Evolutionary conservation across 2,888 invertebrate species (phyloP).

Genomic region (Watsonalla cultraria): DNA sequence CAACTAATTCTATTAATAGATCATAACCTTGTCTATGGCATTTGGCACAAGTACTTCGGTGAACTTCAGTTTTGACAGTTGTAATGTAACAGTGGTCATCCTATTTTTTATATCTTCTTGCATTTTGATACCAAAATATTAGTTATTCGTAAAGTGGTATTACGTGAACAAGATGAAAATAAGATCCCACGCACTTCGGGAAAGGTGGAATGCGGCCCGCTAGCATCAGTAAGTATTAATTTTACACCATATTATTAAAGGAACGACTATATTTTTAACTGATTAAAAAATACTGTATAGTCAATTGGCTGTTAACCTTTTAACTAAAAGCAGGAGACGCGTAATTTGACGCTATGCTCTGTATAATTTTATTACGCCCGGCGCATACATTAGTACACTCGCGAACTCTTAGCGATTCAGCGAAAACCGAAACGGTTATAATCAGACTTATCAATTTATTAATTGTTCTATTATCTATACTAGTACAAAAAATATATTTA

Average conservation of each 20-base stretch:
- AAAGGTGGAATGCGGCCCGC: slow-evolving; percentile 74
- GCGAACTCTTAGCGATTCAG: slow-evolving; percentile 1
- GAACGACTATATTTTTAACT: slow-evolving; percentile 73
- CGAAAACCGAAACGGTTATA: slow-evolving; percentile 17
- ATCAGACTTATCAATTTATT: slow-evolving; percentile 59
- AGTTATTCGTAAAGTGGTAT: slow-evolving; percentile 75
- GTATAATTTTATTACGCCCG: slow-evolving; percentile 76
- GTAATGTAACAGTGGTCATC: slow-evolving; percentile 74
- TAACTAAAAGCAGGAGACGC: slow-evolving; percentile 77
- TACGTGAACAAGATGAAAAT: slow-evolving; percentile 79
- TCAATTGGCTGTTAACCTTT: slow-evolving; percentile 80
- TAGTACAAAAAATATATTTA: slow-evolving; percentile 63
- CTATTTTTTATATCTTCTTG: slow-evolving; percentile 74
- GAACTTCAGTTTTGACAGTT: slow-evolving; percentile 78
- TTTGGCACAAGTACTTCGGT: slow-evolving; percentile 67
- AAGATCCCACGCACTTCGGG: slow-evolving; percentile 72
- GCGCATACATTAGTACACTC: slow-evolving; percentile 54
- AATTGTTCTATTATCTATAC: slow-evolving; percentile 70
- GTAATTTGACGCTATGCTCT: slow-evolving; percentile 76
- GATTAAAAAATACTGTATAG: slow-evolving; percentile 75
- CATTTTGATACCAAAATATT: slow-evolving; percentile 78
- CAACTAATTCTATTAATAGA: slow-evolving; percentile 57
- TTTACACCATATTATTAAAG: slow-evolving; percentile 30
- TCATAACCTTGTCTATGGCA: slow-evolving; percentile 68
- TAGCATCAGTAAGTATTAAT: slow-evolving; percentile 67